Base-by-base conservation (phyloP, 1,140 invertebrate species). In the Tetramorium simillimum region DNA sequence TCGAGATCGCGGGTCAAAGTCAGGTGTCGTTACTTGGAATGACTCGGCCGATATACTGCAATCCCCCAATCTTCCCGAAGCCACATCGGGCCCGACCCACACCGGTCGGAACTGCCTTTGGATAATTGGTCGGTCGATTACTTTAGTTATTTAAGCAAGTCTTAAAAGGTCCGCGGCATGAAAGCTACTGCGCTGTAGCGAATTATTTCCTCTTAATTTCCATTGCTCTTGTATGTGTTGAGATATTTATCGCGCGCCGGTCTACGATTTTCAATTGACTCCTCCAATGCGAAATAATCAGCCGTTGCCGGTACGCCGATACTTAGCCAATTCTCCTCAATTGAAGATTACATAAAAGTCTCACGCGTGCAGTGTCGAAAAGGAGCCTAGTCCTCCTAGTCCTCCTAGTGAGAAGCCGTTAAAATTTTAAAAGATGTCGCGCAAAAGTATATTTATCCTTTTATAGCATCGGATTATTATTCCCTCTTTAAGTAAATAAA, bases 61-160 rank as follows among this genome's bases (percentile, higher is more conserved):
- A 88, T 76, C 70, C 88, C 51, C 58, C 86, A 90, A 90, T 91
- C 80, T 67, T 63, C 70, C 33, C 28, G 60, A 77, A 67, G n/a
- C n/a, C n/a, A n/a, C n/a, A n/a, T n/a, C n/a, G n/a, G 33, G 12
- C 40, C 40, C 75, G 14, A 65, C 58, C 60, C 37, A 2, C 80
- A 46, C 49, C 49, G 24, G 40, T 67, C 76, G 62, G 81, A 63
- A 58, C 21, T 60, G 70, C 10, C 63, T 49, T 24, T 40, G 77
- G 69, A 92, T 93, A 92, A 93, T 93, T 92, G 92, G 86, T 85
- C 89, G 92, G 86, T 85, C 89, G 92, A 93, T 93, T 93, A 93
- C 80, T 76, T 63, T 80, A 72, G 85, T 91, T 91, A 90, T 91
- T 92, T 92, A 87, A 84, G 24, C 40, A 73, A 73, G 18, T 89